Evolutionary conservation across 2,113 vertebrate species (phyloP), one percentile per base, ranked within the genome.

Genomic region (Eudyptes chrysolophus): DNA sequence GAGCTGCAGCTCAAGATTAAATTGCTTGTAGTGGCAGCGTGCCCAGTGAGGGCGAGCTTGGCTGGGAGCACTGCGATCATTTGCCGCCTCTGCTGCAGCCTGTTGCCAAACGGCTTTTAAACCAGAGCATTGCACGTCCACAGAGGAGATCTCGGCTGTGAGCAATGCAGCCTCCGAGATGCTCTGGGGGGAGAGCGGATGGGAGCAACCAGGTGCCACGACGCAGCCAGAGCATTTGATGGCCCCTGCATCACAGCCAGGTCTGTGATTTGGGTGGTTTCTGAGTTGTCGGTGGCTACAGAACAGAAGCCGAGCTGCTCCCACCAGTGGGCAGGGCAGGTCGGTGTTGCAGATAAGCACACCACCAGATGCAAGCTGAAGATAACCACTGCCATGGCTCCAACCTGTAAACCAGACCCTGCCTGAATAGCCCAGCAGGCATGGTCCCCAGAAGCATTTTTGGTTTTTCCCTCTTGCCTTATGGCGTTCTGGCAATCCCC

Each of bases 1-100:
- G 92, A 96, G 94, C 90, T 78, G 57, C 94, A 81, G 88, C 96
- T 93, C 78, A 29, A 90, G 95, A 95, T 89, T 97, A 96, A 96
- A 92, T 97, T 94, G 90, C 95, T 92, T 87, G 66, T 83, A n/a
- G 65, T 97, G 97, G 94, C 96, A 92, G 69, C 0, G 0, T 32
- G 92, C 97, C 97, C 40, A 2, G 91, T 0, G 3, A 92, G 91
- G 92, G 91, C 1, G 55, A 95, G 80, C 80, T 49, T 25, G 49
- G 88, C 65, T 64, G 40, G 25, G 62, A 94, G 89, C 72, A 16
- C 82, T 2, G 1, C 0, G 5, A 27, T 19, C 30, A n/a, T 69
- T 49, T 3, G 25, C 92, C 1, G 1, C 81, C 46, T 77, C 71
- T 9, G 58, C 89, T 14, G 1, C 48, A 49, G 46, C 51, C 82